phyloP scores from a whole-genome alignment of 2,797 vertebrate species.

The Gallinago stenura region DNA sequence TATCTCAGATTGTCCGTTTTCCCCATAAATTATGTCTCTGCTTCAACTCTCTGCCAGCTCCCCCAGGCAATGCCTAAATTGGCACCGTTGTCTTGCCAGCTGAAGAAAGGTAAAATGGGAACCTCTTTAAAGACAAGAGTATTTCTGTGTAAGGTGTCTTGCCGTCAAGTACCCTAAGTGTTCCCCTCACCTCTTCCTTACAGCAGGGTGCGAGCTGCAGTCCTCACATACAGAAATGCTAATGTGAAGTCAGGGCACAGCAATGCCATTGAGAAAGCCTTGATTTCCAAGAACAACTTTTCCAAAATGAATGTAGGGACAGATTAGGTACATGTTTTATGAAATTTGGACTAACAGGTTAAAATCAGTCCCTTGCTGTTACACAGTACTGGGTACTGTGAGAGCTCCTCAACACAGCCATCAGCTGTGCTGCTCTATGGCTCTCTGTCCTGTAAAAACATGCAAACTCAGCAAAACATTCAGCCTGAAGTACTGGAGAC shows the following conservation, averaged over 20 bases:
- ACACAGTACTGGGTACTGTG: background rate
- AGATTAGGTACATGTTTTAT: background rate
- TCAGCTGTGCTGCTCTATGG: background rate
- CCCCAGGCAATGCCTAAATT: background rate
- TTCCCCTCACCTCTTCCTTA: fast-evolving
- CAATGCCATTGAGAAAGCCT: background rate
- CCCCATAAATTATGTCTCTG: background rate
- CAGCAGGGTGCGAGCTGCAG: fast-evolving
- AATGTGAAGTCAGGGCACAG: background rate
- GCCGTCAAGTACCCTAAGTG: fast-evolving
- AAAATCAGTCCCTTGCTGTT: background rate
- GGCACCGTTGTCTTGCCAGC: background rate
- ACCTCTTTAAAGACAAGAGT: background rate
- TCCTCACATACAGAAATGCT: background rate
- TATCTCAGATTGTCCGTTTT: background rate
- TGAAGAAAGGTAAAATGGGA: background rate
- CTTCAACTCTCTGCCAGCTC: background rate
- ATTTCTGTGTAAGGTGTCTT: background rate
- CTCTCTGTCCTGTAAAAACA: background rate
- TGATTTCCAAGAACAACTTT: background rate
- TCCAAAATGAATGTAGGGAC: background rate
- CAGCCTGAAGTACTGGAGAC: background rate
- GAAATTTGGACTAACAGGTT: background rate
- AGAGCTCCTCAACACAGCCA: background rate
- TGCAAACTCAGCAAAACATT: background rate